Percentiles rank a stretch among this genome's conserved stretches.
Evolutionary conservation across 2,888 invertebrate genomes (phyloP).

Genomic region (Hirtodrosophila histrioides): DNA sequence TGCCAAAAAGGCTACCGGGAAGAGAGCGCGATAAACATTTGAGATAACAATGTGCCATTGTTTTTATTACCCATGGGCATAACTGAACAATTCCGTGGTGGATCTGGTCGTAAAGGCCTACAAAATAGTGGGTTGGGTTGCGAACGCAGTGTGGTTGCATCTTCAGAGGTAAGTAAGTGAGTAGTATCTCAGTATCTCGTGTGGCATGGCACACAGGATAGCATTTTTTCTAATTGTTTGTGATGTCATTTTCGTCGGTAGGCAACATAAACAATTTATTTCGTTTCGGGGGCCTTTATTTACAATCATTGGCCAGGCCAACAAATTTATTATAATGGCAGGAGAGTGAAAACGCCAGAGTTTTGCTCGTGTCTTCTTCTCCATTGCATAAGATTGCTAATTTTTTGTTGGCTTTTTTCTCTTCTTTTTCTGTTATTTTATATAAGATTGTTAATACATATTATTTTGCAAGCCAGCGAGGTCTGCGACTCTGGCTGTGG

Average conservation of each 20-base stretch:
- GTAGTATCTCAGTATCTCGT: too few species aligned
- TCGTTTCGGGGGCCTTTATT: conserved; percentile 24
- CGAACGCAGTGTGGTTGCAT: conserved; percentile 18
- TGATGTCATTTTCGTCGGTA: conserved; percentile 35
- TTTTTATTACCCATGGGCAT: conserved; percentile 60
- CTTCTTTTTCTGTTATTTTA: conserved; percentile 62
- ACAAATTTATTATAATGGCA: conserved; percentile 75
- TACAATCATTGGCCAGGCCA: conserved; percentile 34
- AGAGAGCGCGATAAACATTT: conserved; percentile 69
- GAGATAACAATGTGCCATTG: conserved; percentile 75
- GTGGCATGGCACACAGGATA: conserved; percentile 3
- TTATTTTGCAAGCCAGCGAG: conserved; percentile 74
- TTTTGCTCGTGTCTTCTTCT: conserved; percentile 68
- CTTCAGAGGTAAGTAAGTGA: conserved; percentile 22
- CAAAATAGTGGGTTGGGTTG: conserved; percentile 41
- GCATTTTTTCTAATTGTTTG: conserved; percentile 61
- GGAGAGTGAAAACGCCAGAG: conserved; percentile 6
- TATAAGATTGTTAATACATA: conserved; percentile 83
- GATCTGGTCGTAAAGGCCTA: background rate
- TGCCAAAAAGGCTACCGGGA: conserved; percentile 75
- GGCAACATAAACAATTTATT: conserved; percentile 31
- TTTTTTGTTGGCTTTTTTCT: conserved; percentile 24
- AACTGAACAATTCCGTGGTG: conserved; percentile 9
- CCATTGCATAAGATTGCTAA: conserved; percentile 78
- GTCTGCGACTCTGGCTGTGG: conserved; percentile 6